These are phyloP conservation scores for Acanthosepion esculentum DNA, from an alignment of 2,888 invertebrate genomes.

Conservation along the genomic window DNA sequence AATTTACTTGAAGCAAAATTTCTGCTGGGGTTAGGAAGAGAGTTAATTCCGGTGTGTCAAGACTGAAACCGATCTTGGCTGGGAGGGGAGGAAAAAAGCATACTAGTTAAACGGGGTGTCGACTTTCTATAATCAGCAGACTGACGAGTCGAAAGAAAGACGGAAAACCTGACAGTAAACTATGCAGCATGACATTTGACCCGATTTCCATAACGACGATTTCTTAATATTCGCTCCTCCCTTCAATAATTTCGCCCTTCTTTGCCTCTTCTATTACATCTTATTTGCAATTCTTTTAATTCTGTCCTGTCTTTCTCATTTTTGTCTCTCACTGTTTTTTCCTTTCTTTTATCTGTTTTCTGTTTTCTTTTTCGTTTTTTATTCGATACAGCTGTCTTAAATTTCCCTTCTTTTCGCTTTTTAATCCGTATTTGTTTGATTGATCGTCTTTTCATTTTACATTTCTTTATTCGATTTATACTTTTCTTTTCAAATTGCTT, in stretches of 20 bases:
- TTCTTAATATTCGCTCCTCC: background rate
- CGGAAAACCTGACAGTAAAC: background rate
- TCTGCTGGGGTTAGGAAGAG: background rate
- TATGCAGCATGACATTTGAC: background rate
- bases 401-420: background rate
- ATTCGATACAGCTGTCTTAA: background rate
- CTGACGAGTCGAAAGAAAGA: background rate
- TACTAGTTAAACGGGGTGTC: background rate
- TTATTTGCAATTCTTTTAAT: too few species aligned
- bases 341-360: background rate
- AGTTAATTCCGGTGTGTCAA: background rate
- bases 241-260: background rate
- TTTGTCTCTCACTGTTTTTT: background rate
- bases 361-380: background rate
- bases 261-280: background rate
- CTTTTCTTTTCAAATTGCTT: background rate
- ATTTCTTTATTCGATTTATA: background rate
- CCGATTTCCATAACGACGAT: background rate
- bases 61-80: background rate
- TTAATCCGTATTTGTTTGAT: too few species aligned
- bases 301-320: background rate
- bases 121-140: background rate
- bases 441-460: too few species aligned
- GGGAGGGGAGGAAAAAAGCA: background rate
- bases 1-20: constrained; percentile 2